Evolutionary conservation across 2,113 vertebrate species (phyloP).

Genomic region (Emydocephalus ijimae): DNA sequence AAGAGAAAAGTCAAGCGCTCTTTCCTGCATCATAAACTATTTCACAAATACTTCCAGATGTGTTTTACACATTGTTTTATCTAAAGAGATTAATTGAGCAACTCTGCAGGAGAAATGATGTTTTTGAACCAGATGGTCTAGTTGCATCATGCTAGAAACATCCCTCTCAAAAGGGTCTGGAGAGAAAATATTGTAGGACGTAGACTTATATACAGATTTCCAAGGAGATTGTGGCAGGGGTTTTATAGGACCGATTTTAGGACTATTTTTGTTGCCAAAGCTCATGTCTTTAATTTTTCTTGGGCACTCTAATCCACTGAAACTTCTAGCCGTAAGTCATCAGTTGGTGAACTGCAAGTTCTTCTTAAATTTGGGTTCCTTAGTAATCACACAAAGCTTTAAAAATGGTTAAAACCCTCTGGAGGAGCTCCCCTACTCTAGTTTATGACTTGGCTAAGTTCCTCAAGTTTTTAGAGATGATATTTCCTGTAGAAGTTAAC

Average conservation of each 20-base stretch:
- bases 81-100: background rate
- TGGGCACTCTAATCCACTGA: background rate
- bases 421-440: background rate
- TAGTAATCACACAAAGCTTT: background rate
- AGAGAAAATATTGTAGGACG: background rate
- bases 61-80: background rate
- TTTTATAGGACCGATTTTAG: background rate
- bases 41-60: background rate
- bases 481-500: background rate
- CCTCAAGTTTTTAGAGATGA: background rate
- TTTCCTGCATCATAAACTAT: background rate
- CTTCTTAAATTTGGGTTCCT: background rate
- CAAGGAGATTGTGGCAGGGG: background rate
- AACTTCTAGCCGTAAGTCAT: background rate
- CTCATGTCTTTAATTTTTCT: background rate
- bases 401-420: background rate
- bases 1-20: background rate
- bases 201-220: background rate
- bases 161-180: background rate
- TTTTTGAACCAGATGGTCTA: background rate
- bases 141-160: background rate
- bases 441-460: background rate
- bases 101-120: background rate
- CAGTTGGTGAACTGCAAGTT: background rate
- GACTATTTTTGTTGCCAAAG: background rate